Base-by-base conservation (phyloP, 2,888 invertebrate species). In the Campoletis raptor region DNA sequence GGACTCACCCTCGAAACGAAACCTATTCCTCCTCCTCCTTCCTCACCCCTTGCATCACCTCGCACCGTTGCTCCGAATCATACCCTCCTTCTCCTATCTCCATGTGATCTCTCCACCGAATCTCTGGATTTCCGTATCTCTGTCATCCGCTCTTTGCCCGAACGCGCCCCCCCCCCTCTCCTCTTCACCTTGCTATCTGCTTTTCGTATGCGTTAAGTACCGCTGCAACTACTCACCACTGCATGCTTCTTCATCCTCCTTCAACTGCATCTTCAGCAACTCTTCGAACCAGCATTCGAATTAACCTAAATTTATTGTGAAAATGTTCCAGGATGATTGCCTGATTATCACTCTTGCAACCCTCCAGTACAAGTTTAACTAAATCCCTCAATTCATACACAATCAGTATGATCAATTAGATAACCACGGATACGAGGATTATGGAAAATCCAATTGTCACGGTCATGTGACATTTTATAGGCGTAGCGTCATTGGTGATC, bases 1-100 rank as follows among this genome's bases (percentile, higher is more conserved):
- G 67, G 67, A 30, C 85, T 88, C 86, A 81, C 76, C 80, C 86
- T 73, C 88, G 66, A 84, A 82, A 67, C 87, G 85, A 81, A 87
- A 84, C 88, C 90, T 82, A 85, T 88, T 40, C 72, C 45, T 48
- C 73, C 21, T 54, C 88, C 86, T 86, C 88, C 89, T 45, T 81
- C 88, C 77, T 80, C 85, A 87, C 85, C 86, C 88, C 89, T 64
- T 81, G 88, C 87, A 86, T 79, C 86, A 88, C 89, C 88, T 79
- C 88, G 69, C 85, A 81, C 82, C 88, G 80, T 80, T 86, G 78
- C 74, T 80, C 84, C 66, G 42, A 70, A 79, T 73, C 83, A 64
- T 54, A 72, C 76, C 64, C 85, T 86, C 86, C 74, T 81, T 87
- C 81, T 87, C 61, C 74, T 70, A 77, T 79, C 37, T 48, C 88